Conservation (phyloP, 2,797 vertebrate genomes). For the Xenopus petersii region DNA sequence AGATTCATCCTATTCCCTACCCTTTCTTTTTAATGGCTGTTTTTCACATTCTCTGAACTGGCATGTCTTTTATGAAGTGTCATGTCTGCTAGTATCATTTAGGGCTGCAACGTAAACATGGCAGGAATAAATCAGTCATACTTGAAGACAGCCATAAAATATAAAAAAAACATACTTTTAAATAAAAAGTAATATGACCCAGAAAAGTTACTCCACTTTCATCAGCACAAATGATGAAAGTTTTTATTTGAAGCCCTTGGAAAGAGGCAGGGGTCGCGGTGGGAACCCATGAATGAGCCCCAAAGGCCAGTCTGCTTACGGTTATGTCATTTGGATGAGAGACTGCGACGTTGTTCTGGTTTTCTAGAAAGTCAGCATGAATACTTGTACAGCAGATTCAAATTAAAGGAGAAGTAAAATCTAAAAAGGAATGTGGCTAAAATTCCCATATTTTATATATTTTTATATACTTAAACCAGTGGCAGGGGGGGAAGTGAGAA, state of each 20-base stretch:
- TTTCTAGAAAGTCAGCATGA: too few species aligned
- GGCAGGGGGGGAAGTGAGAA: too few species aligned
- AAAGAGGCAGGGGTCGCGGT: too few species aligned
- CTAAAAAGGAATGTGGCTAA: too few species aligned
- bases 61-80: constrained; percentile 46
- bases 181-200: not conserved
- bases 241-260: not conserved
- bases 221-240: not conserved
- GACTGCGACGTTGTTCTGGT: too few species aligned
- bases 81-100: constrained; percentile 45
- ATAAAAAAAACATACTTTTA: not conserved
- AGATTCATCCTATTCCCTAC: constrained; percentile 48
- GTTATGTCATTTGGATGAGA: too few species aligned
- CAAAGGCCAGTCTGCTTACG: too few species aligned
- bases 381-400: too few species aligned
- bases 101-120: constrained; percentile 34
- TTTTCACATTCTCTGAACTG: constrained; percentile 42
- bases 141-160: not conserved
- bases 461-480: too few species aligned
- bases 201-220: not conserved
- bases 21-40: constrained; percentile 40
- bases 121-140: constrained; percentile 27
- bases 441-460: too few species aligned
- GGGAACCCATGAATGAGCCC: too few species aligned
- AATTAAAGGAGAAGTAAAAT: too few species aligned